A percentile compares a stretch with the other conserved stretches of the same genome.
Conservation (phyloP, 2,888 invertebrate genomes). For the Rhaphigaster nebulosa region DNA sequence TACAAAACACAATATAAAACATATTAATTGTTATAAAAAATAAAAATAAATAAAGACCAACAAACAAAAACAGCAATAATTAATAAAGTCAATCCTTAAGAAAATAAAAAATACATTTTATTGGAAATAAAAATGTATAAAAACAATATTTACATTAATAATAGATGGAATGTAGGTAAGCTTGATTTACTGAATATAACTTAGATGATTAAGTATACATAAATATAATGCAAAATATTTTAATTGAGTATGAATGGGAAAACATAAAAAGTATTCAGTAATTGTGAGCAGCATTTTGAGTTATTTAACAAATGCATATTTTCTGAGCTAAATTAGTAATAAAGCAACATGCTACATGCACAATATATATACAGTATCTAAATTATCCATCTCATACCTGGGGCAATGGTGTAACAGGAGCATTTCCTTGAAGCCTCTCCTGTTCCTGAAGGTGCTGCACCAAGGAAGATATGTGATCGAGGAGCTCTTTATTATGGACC, state of each 20-base stretch:
- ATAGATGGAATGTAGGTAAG: background rate
- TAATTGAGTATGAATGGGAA: background rate
- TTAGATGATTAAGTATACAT: background rate
- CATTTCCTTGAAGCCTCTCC: constrained; percentile 71
- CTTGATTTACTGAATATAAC: background rate
- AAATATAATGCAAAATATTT: background rate
- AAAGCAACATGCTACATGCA: constrained; percentile 54
- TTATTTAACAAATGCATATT: background rate
- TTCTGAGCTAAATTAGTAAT: background rate
- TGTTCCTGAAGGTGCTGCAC: constrained; percentile 90
- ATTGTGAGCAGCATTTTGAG: background rate
- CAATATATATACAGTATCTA: background rate
- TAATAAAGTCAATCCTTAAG: background rate
- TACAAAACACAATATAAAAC: constrained; percentile 55
- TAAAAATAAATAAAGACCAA: background rate
- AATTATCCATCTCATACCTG: constrained; percentile 64
- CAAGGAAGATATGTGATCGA: constrained; percentile 94
- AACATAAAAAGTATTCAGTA: background rate
- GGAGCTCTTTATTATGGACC: constrained; percentile 93
- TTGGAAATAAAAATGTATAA: background rate
- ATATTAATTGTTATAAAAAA: background rate
- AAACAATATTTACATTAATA: background rate
- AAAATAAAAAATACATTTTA: background rate
- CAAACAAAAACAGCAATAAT: background rate
- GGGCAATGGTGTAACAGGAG: constrained; percentile 66